phyloP scores from a whole-genome alignment of 1,140 invertebrate species.

The Rhopalosiphum maidis region DNA sequence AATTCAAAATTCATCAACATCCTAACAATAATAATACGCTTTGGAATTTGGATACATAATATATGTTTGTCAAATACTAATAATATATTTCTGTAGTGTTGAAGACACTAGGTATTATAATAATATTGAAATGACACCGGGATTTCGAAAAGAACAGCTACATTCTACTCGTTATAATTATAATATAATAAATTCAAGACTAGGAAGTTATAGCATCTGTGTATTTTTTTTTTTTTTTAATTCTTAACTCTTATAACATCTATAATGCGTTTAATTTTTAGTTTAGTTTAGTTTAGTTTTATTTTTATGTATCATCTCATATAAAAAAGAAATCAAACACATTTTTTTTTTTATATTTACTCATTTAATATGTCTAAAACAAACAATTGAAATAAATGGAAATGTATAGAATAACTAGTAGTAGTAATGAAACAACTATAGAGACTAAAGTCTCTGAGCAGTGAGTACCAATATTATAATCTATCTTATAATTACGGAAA shows the following conservation, averaged over 20 bases:
- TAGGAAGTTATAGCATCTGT: neutral
- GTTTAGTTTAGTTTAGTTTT: too few relatives aligned
- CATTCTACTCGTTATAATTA: neutral
- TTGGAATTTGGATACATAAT: neutral
- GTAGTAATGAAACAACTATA: neutral
- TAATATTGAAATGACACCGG: neutral
- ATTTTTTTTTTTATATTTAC: neutral
- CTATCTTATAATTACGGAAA: neutral
- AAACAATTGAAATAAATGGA: neutral
- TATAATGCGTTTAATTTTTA: too few relatives aligned
- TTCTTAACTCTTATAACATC: neutral
- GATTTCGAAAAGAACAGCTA: neutral
- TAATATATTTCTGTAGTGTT: too few relatives aligned
- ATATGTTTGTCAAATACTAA: too few relatives aligned
- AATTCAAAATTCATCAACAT: too few relatives aligned
- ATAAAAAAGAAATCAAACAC: neutral
- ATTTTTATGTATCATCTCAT: neutral
- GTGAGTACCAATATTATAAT: neutral
- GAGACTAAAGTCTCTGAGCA: neutral
- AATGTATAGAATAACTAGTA: neutral
- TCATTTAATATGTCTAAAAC: neutral
- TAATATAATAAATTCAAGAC: neutral
- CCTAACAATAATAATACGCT: neutral
- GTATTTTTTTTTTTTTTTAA: neutral
- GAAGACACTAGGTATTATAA: neutral